Evolutionary conservation across 2,888 invertebrate genomes (phyloP).

Genomic region (Cosmia pyralina): DNA sequence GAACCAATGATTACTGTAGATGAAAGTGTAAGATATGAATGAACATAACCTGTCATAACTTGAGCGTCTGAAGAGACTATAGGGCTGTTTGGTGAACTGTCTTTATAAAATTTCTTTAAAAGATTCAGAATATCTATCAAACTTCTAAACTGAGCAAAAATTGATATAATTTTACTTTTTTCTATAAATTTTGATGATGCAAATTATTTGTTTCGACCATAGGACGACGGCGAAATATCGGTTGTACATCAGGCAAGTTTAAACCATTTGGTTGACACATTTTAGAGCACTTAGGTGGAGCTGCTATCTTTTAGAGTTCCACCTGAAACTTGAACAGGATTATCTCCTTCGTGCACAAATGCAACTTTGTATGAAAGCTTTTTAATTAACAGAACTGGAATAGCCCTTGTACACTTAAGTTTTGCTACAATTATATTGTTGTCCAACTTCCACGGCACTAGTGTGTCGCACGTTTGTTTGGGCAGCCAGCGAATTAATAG

Average conservation of each 20-base stretch:
- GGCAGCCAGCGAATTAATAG: constrained; percentile 46
- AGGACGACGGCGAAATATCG: constrained; percentile 62
- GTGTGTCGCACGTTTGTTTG: constrained; percentile 55
- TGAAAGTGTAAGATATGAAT: constrained; percentile 53
- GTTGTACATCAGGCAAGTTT: constrained; percentile 64
- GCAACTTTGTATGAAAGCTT: constrained; percentile 44
- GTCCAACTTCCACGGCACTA: constrained; percentile 32
- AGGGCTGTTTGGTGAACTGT: constrained; percentile 7
- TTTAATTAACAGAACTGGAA: constrained; percentile 38
- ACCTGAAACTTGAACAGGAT: constrained; percentile 37
- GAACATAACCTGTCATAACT: constrained; percentile 39
- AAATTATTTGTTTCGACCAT: constrained; percentile 45
- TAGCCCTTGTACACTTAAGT: constrained; percentile 28
- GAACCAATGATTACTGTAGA: constrained; percentile 51
- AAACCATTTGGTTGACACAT: constrained; percentile 33
- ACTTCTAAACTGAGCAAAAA: constrained; percentile 1
- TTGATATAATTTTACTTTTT: background rate
- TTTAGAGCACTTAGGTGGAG: constrained; percentile 51
- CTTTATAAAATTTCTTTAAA: constrained; percentile 9
- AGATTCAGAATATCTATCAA: background rate
- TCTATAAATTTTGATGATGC: constrained; percentile 14
- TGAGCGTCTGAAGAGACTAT: constrained; percentile 2
- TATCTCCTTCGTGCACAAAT: constrained; percentile 49
- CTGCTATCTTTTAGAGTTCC: constrained; percentile 23
- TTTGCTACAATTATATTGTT: constrained; percentile 32